phyloP scores from a whole-genome alignment of 1,140 invertebrate species.

The Drosophila elegans region DNA sequence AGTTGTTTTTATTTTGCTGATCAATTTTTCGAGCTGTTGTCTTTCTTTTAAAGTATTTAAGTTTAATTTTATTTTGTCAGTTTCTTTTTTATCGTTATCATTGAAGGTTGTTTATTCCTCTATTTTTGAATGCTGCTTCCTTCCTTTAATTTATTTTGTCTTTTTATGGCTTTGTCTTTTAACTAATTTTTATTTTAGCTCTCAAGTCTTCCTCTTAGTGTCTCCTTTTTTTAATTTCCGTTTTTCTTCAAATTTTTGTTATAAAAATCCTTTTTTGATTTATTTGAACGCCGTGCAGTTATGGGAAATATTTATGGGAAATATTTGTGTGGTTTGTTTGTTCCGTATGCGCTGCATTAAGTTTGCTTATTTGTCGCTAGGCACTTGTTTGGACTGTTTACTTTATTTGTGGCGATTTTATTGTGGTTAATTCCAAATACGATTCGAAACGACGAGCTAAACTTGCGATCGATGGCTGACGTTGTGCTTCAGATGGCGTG shows the following conservation, averaged over 20 bases:
- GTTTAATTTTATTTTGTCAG: neutral
- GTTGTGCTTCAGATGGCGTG: slow-evolving; percentile 82
- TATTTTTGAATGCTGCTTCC: neutral
- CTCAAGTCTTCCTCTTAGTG: neutral
- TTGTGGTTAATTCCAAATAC: slow-evolving; percentile 57
- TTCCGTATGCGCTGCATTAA: slow-evolving; percentile 30
- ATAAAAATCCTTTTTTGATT: slow-evolving; percentile 33
- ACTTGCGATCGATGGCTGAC: slow-evolving; percentile 79
- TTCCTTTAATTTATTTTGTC: neutral
- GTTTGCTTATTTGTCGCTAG: slow-evolving; percentile 57
- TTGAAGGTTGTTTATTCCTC: neutral
- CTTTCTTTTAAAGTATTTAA: slow-evolving; percentile 6
- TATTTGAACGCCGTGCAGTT: slow-evolving; percentile 43
- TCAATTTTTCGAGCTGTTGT: neutral
- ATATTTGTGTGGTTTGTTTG: slow-evolving; percentile 28
- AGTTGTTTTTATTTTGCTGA: neutral
- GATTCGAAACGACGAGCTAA: slow-evolving; percentile 48
- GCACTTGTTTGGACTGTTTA: slow-evolving; percentile 55
- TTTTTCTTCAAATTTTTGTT: slow-evolving; percentile 15
- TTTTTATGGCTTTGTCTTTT: slow-evolving; percentile 14
- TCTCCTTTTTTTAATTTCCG: slow-evolving; percentile 12
- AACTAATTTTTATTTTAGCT: neutral
- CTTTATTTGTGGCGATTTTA: slow-evolving; percentile 62
- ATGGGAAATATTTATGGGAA: slow-evolving; percentile 46
- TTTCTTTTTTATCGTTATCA: neutral